These are phyloP conservation scores for Netelia melanura DNA, from an alignment of 2,888 invertebrate genomes.

Conservation along the genomic window DNA sequence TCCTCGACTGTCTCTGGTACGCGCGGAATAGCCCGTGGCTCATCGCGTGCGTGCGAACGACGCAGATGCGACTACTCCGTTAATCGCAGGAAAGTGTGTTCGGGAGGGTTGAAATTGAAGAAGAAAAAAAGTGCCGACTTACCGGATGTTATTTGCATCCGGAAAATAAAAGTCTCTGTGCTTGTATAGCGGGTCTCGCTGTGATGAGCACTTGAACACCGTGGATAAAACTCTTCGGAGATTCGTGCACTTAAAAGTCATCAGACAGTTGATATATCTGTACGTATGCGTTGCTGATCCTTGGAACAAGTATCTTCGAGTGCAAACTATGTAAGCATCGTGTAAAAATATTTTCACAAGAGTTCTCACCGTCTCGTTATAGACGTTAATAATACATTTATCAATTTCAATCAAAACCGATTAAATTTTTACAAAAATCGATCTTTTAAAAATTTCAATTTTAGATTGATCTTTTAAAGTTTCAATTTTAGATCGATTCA, in stretches of 20 bases:
- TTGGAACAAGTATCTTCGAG: slow-evolving; percentile 51
- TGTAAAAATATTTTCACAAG: slow-evolving; percentile 32
- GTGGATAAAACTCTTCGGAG: slow-evolving; percentile 53
- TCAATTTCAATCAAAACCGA: no score
- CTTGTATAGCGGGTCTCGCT: slow-evolving; percentile 29
- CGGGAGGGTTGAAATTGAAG: slow-evolving; percentile 41
- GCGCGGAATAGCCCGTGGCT: slow-evolving; percentile 38
- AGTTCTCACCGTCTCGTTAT: slow-evolving; percentile 15
- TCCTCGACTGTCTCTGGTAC: slow-evolving; percentile 23
- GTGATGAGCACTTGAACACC: slow-evolving; percentile 41
- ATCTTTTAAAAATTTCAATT: no score
- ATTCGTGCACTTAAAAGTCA: slow-evolving; percentile 55
- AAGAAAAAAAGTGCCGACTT: slow-evolving; percentile 30
- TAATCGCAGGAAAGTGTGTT: slow-evolving; percentile 60
- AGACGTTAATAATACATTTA: neutral
- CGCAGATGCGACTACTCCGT: slow-evolving; percentile 44
- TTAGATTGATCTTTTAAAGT: no score
- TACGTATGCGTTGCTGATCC: slow-evolving; percentile 6
- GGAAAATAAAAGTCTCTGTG: slow-evolving; percentile 54
- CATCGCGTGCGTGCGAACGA: slow-evolving; percentile 47
- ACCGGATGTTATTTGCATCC: slow-evolving; percentile 67
- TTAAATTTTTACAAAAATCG: no score
- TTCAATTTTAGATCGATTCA: no score
- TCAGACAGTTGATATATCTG: slow-evolving; percentile 26
- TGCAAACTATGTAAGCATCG: slow-evolving; percentile 30